Percentiles rank a stretch among this genome's conserved stretches.
These are phyloP conservation scores for Puma concolor DNA, from an alignment of 2,113 vertebrate genomes.

Conservation along the genomic window DNA sequence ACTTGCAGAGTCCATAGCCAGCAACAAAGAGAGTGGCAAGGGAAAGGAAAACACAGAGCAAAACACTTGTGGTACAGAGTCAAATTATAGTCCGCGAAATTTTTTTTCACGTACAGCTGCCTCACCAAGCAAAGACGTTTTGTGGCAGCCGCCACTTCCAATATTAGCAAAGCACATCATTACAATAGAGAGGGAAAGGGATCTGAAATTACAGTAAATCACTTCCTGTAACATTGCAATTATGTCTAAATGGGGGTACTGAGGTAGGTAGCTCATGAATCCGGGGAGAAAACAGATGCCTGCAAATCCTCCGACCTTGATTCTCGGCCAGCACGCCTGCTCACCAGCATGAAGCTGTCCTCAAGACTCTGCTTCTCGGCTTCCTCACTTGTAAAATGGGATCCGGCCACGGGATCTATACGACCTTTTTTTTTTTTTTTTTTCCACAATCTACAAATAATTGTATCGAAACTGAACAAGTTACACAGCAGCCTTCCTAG, in stretches of 20 bases:
- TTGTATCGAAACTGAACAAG: conserved; percentile 84
- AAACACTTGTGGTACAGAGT: conserved; percentile 1
- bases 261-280: conserved; percentile 29
- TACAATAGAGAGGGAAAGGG: conserved; percentile 16
- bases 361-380: not conserved
- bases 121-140: not conserved
- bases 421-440: not conserved
- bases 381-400: conserved; percentile 1
- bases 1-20: not conserved
- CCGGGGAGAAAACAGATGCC: conserved; percentile 5
- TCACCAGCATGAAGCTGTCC: not conserved
- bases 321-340: not conserved
- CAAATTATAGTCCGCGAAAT: conserved; percentile 31
- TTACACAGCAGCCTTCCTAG: conserved; percentile 77
- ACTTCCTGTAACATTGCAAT: conserved; percentile 11
- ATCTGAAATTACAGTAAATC: not conserved
- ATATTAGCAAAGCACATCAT: conserved; percentile 2
- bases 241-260: not conserved
- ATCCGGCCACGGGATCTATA: not conserved
- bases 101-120: conserved; percentile 40
- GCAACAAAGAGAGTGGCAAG: not conserved
- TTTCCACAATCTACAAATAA: conserved; percentile 77
- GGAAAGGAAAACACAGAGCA: conserved; percentile 15
- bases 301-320: not conserved
- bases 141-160: conserved; percentile 17